phyloP scores from a whole-genome alignment of 2,888 invertebrate genomes.

The Glaucopsyche alexis region DNA sequence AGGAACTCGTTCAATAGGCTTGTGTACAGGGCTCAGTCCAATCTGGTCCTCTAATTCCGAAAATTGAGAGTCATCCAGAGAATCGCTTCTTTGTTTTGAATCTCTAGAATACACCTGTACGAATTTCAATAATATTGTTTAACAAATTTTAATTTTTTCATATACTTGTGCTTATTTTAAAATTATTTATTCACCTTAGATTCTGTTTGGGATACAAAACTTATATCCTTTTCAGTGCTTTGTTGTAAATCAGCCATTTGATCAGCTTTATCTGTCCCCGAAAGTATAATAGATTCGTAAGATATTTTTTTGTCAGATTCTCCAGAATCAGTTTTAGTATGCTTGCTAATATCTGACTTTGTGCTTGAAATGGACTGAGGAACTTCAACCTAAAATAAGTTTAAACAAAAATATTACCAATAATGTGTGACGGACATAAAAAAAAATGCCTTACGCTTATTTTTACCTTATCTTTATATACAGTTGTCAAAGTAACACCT shows the following conservation, averaged over 20 bases:
- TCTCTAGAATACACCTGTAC: conserved; percentile 69
- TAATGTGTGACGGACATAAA: background rate
- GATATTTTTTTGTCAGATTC: conserved; percentile 67
- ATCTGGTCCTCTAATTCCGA: conserved; percentile 75
- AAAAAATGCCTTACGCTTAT: conserved; percentile 5
- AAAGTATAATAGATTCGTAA: conserved; percentile 64
- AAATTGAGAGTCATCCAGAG: conserved; percentile 74
- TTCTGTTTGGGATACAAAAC: conserved; percentile 74
- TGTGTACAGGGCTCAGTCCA: conserved; percentile 66
- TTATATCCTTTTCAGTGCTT: conserved; percentile 72
- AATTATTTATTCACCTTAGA: conserved; percentile 59
- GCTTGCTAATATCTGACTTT: conserved; percentile 66
- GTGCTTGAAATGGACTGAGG: conserved; percentile 63
- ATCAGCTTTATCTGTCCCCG: conserved; percentile 68
- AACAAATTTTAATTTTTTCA: background rate
- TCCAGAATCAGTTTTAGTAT: conserved; percentile 70
- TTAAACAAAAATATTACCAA: conserved; percentile 13
- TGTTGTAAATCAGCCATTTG: conserved; percentile 72
- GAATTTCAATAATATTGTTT: conserved; percentile 19
- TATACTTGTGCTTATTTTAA: background rate
- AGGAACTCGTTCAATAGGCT: conserved; percentile 47
- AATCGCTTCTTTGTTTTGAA: conserved; percentile 74
- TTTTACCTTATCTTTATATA: conserved; percentile 58
- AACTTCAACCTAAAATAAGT: conserved; percentile 58
- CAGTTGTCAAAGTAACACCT: conserved; percentile 57